These are phyloP conservation scores for Drosophila leonis DNA, from an alignment of 2,888 invertebrate genomes.

Conservation along the genomic window DNA sequence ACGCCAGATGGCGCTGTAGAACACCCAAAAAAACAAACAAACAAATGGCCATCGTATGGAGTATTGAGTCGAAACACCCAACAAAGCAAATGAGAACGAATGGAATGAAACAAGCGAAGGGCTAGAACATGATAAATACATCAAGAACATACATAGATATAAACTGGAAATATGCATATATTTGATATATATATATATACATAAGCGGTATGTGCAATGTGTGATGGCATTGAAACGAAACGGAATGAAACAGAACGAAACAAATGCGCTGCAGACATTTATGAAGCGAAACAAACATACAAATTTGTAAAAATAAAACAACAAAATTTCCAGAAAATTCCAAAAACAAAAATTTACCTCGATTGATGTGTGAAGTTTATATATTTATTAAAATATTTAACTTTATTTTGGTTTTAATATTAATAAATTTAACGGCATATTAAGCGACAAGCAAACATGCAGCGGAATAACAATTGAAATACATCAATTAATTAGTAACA, in stretches of 20 bases:
- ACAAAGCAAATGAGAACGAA: conserved; percentile 11
- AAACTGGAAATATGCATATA: background rate
- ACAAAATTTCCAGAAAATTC: background rate
- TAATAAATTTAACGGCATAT: conserved; percentile 14
- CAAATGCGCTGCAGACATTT: conserved; percentile 8
- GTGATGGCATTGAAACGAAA: conserved; percentile 26
- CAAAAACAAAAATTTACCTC: conserved; percentile 43
- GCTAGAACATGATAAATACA: background rate
- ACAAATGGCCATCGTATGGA: background rate
- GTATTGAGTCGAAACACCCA: background rate
- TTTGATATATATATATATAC: conserved; percentile 4
- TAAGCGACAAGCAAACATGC: conserved; percentile 31
- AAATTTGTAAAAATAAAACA: conserved; percentile 1
- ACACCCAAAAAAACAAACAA: background rate
- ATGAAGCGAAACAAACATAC: background rate
- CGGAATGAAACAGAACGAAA: conserved; percentile 16
- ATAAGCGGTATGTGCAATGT: conserved; percentile 26
- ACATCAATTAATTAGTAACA: conserved; percentile 7
- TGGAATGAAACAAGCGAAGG: conserved; percentile 21
- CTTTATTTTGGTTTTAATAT: background rate
- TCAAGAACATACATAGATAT: conserved; percentile 8
- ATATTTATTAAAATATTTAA: conserved; percentile 3
- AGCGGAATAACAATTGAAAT: conserved; percentile 2
- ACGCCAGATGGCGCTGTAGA: conserved; percentile 13
- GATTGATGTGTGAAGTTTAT: conserved; percentile 36